Evolutionary conservation across 2,113 vertebrate species (phyloP).

Genomic region (rat (Rattus norvegicus)): DNA sequence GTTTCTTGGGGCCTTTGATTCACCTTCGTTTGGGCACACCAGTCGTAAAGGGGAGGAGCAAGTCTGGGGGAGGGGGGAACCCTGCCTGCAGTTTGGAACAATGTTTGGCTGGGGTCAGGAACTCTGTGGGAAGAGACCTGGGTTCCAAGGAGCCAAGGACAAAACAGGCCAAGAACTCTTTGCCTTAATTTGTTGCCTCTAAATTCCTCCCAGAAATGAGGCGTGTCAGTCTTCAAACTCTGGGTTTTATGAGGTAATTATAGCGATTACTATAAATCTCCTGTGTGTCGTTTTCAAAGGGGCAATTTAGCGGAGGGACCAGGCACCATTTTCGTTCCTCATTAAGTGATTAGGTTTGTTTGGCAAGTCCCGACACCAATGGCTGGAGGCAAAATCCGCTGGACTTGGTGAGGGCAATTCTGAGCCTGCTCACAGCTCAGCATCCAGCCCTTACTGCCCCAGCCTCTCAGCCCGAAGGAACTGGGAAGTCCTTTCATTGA

Average conservation of each 20-base stretch:
- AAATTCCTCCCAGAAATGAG: constrained; percentile 80
- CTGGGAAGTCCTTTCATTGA: background rate
- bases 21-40: background rate
- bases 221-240: constrained; percentile 71
- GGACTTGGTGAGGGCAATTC: constrained; percentile 30
- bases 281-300: constrained; percentile 78
- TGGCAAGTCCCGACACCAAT: constrained; percentile 66
- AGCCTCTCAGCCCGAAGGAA: background rate
- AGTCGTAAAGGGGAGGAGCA: background rate
- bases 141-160: constrained; percentile 57
- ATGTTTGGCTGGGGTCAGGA: background rate
- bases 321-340: constrained; percentile 79
- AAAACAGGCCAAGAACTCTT: constrained; percentile 66
- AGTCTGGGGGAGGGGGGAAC: background rate
- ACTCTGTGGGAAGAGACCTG: constrained; percentile 12
- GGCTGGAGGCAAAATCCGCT: constrained; percentile 56
- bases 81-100: background rate
- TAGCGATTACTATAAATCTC: constrained; percentile 78
- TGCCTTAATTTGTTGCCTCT: constrained; percentile 69
- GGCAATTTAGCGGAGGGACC: constrained; percentile 75
- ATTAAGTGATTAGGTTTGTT: constrained; percentile 81
- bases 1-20: background rate
- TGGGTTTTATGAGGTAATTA: constrained; percentile 77
- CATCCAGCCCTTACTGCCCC: background rate
- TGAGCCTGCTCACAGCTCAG: background rate